Evolutionary conservation across 2,113 vertebrate species (phyloP).

Genomic region (Prunella fulvescens): DNA sequence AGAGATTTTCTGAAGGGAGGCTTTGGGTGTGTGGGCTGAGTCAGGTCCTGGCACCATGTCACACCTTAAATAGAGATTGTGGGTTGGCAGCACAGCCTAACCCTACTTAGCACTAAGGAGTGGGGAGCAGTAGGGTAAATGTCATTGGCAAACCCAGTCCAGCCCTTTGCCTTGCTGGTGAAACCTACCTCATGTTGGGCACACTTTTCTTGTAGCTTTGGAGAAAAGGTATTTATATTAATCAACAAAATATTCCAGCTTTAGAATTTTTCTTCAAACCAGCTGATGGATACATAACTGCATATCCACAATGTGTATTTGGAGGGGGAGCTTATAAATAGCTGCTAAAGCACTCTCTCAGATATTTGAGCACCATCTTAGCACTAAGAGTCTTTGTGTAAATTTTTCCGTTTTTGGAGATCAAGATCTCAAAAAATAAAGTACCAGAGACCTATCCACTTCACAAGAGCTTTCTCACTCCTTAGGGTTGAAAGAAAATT

Average conservation of each 20-base stretch:
- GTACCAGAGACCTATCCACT: not conserved
- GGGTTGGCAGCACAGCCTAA: not conserved
- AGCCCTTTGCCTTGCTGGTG: not conserved
- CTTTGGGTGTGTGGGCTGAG: not conserved
- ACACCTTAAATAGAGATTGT: not conserved
- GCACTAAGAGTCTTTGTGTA: not conserved
- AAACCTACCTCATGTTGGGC: not conserved
- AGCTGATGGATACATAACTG: not conserved
- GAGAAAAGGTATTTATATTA: not conserved
- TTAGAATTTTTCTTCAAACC: not conserved
- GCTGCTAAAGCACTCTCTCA: not conserved
- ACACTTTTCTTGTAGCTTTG: not conserved
- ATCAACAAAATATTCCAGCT: not conserved
- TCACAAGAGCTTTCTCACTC: not conserved
- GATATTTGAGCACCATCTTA: not conserved
- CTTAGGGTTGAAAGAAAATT: not conserved
- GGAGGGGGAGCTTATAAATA: not conserved
- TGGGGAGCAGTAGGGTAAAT: not conserved
- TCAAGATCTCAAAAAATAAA: not conserved
- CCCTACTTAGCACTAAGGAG: not conserved
- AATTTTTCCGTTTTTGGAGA: not conserved
- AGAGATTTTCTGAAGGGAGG: not conserved
- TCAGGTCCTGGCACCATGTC: not conserved
- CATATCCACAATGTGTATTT: not conserved
- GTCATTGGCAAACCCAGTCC: not conserved